Conservation (phyloP, 2,797 vertebrate genomes). For the Heterohyrax brucei region DNA sequence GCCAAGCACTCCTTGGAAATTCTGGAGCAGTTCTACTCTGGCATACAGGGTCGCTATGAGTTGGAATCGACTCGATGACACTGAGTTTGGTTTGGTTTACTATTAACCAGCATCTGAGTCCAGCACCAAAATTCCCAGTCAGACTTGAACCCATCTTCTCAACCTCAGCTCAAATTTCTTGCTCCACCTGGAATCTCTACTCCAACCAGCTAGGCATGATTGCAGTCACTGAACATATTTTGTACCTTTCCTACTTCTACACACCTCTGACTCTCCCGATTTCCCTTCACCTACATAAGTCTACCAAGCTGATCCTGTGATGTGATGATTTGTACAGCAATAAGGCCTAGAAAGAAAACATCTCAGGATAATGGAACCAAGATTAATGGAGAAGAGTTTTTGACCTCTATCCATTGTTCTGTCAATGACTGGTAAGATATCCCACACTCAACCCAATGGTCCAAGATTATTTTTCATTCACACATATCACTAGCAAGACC, state of each 20-base stretch:
- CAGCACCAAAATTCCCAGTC: neutral
- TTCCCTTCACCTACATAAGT: neutral
- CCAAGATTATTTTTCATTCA: conserved; percentile 31
- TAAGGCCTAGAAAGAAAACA: neutral
- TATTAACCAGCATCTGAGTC: neutral
- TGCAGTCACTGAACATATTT: neutral
- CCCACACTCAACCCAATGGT: neutral
- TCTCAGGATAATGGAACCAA: neutral
- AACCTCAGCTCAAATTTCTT: neutral
- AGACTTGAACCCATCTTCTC: neutral
- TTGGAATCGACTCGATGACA: too few species aligned
- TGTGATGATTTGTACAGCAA: neutral
- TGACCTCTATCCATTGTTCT: conserved; percentile 15
- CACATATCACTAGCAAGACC: neutral
- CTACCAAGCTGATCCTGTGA: neutral
- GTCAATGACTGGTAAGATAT: neutral
- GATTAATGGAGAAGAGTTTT: neutral
- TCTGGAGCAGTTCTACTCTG: too few species aligned
- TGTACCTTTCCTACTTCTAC: neutral
- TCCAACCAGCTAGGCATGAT: neutral
- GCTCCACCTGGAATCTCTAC: neutral
- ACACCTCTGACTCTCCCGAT: neutral
- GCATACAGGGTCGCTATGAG: too few species aligned
- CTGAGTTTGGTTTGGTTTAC: too few species aligned
- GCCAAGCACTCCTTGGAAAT: too few species aligned